These are phyloP conservation scores for Leptinotarsa undecemlineata DNA, from an alignment of 1,140 invertebrate species.

Conservation along the genomic window DNA sequence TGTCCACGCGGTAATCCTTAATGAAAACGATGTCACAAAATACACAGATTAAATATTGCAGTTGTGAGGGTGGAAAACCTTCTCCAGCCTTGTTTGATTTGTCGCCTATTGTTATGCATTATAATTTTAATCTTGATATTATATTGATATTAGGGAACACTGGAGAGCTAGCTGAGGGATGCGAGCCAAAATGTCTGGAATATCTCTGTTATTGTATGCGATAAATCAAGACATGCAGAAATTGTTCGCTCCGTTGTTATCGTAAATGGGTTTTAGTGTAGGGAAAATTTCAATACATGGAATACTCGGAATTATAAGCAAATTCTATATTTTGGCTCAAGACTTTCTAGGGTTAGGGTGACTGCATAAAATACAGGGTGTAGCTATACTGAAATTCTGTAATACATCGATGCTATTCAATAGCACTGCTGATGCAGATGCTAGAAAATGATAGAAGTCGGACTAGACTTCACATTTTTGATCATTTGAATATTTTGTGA, in stretches of 20 bases:
- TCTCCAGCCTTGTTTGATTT: neutral
- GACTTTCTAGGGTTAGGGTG: neutral
- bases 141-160: neutral
- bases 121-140: neutral
- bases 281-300: neutral
- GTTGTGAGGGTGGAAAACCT: neutral
- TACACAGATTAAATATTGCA: neutral
- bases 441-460: neutral
- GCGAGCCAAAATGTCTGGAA: slow-evolving; percentile 4
- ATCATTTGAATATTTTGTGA: too few species aligned
- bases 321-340: neutral
- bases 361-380: neutral
- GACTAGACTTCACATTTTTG: neutral
- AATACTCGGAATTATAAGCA: neutral
- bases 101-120: neutral
- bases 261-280: neutral
- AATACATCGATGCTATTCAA: too few species aligned
- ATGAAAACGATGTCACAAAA: neutral
- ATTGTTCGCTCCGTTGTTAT: neutral
- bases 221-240: neutral
- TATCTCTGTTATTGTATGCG: neutral
- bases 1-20: neutral
- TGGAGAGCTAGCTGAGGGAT: neutral
- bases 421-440: neutral
- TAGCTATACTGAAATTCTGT: too few species aligned